Conservation (phyloP, 2,888 invertebrate genomes). For the Ophion costatus region DNA sequence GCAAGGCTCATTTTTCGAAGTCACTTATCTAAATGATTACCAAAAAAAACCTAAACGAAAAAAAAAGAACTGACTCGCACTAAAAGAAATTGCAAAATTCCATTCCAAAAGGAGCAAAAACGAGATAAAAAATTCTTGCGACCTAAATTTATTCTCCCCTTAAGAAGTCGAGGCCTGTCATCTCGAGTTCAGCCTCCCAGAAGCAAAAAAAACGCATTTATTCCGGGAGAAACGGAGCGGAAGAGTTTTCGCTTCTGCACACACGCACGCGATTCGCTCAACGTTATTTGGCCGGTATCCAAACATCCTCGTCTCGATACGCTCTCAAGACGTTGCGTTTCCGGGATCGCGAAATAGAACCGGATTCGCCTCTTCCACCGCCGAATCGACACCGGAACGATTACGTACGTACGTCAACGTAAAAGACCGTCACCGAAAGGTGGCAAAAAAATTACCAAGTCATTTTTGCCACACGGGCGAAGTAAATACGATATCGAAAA, state of each 20-base stretch:
- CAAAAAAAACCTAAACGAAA: background rate
- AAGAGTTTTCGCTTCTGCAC: background rate
- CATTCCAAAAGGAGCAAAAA: background rate
- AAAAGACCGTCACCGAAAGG: background rate
- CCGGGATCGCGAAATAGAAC: slow-evolving; percentile 41
- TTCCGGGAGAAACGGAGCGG: slow-evolving; percentile 21
- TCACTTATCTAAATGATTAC: background rate
- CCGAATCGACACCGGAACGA: slow-evolving; percentile 3
- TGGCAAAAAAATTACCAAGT: background rate
- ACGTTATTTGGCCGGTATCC: slow-evolving; percentile 74
- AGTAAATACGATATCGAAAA: background rate
- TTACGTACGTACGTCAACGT: background rate
- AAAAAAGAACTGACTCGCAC: background rate
- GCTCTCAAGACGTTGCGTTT: slow-evolving; percentile 70
- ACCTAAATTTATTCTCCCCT: background rate
- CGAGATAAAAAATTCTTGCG: background rate
- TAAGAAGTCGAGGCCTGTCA: background rate
- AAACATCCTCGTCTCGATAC: slow-evolving; percentile 69
- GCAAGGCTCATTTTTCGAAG: too few relatives aligned
- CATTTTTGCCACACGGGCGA: background rate
- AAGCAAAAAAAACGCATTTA: background rate
- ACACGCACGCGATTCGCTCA: background rate
- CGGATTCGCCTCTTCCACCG: background rate
- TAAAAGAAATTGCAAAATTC: background rate
- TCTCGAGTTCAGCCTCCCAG: background rate